These are phyloP conservation scores for Theonella swinhoei DNA, from an alignment of 37 sponge, comb jelly and placozoan species.

Conservation along the genomic window DNA sequence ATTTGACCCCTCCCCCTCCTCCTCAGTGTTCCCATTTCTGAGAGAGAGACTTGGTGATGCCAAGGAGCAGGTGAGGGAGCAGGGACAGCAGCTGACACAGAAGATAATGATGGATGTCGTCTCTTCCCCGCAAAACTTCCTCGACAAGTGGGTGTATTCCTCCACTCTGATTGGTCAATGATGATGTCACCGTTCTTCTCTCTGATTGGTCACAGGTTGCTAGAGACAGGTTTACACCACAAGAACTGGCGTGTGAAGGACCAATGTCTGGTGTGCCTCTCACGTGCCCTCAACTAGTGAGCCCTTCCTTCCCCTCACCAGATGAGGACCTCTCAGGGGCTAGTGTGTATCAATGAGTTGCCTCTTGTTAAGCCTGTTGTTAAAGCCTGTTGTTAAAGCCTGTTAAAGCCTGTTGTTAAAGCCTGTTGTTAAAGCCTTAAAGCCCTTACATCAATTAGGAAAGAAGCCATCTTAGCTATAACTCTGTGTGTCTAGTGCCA, in stretches of 20 bases:
- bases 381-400: no score
- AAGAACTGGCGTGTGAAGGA: constrained; percentile 90
- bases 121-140: constrained; percentile 31
- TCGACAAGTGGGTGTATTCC: constrained; percentile 8
- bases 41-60: constrained; percentile 78
- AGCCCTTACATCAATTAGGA: no score
- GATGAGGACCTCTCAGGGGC: no score
- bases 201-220: constrained; percentile 24
- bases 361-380: no score
- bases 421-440: no score
- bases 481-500: no score
- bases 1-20: background rate
- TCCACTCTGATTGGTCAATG: background rate
- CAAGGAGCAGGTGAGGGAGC: constrained; percentile 70
- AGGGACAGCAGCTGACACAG: constrained; percentile 55
- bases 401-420: no score
- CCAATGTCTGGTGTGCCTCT: constrained; percentile 69
- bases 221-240: constrained; percentile 55
- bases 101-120: constrained; percentile 46
- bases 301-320: background rate
- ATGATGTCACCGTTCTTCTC: background rate
- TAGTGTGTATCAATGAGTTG: no score
- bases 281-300: constrained; percentile 60
- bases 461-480: no score
- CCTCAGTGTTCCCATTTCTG: constrained; percentile 63